phyloP scores from a whole-genome alignment of 2,113 vertebrate species.

The Cyanistes caeruleus region DNA sequence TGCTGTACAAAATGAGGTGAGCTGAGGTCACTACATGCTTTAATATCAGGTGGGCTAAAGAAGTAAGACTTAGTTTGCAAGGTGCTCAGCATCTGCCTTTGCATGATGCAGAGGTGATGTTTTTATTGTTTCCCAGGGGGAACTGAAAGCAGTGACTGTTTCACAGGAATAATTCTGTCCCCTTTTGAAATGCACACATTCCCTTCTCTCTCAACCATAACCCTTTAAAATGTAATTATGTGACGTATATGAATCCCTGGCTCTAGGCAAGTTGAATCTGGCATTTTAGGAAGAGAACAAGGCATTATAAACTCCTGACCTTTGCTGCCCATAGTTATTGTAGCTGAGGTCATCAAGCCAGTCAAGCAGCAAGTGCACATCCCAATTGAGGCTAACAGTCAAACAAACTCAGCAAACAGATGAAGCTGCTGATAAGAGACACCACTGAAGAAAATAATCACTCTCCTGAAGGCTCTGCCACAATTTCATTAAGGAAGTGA shows the following conservation, averaged over 20 bases:
- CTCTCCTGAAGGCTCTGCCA: not conserved
- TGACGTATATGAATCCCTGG: not conserved
- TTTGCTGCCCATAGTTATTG: not conserved
- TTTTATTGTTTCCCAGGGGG: not conserved
- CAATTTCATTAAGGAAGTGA: slow-evolving; percentile 31
- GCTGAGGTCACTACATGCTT: not conserved
- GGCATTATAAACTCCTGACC: not conserved
- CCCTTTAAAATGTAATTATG: not conserved
- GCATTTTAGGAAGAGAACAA: slow-evolving; percentile 5
- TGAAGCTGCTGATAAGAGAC: not conserved
- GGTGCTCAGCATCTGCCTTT: not conserved
- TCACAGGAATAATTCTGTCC: not conserved
- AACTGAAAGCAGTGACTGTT: not conserved
- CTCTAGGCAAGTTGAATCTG: slow-evolving; percentile 19
- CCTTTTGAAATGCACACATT: not conserved
- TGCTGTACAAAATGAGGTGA: not conserved
- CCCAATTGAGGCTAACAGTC: not conserved
- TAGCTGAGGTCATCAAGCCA: not conserved
- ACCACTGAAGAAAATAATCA: not conserved
- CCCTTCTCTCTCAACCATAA: not conserved
- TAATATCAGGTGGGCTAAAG: not conserved
- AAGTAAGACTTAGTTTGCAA: not conserved
- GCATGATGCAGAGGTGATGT: not conserved
- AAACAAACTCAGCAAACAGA: not conserved
- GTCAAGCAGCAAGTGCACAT: slow-evolving; percentile 22